These are phyloP conservation scores for Drosophila yooni DNA, from an alignment of 2,888 invertebrate species.

Conservation along the genomic window DNA sequence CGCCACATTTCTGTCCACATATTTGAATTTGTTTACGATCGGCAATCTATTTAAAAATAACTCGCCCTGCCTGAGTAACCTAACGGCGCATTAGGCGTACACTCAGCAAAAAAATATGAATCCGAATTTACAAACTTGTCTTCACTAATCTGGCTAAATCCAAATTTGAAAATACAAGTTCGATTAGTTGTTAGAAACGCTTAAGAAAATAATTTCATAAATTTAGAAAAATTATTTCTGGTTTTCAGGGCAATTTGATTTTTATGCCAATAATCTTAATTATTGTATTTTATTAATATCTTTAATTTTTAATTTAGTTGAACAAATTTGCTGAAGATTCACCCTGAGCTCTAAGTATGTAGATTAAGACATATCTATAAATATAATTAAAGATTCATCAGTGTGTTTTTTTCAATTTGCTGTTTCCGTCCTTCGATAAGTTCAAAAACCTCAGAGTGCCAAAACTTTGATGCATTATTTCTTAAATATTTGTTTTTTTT, in stretches of 20 bases:
- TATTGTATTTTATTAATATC: background rate
- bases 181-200: background rate
- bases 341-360: constrained; percentile 26
- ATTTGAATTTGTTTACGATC: constrained; percentile 89
- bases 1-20: constrained; percentile 89
- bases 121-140: background rate
- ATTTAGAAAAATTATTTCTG: constrained; percentile 4
- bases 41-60: constrained; percentile 88
- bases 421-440: constrained; percentile 64
- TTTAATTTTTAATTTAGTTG: background rate
- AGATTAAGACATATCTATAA: constrained; percentile 24
- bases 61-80: constrained; percentile 90
- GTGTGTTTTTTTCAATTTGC: constrained; percentile 1
- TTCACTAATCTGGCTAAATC: background rate
- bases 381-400: constrained; percentile 41
- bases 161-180: background rate
- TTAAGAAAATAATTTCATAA: background rate
- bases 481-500: constrained; percentile 49
- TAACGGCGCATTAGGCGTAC: constrained; percentile 56
- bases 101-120: background rate
- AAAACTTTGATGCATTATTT: constrained; percentile 62
- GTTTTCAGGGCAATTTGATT: background rate
- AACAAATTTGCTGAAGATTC: constrained; percentile 10
- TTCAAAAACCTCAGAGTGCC: constrained; percentile 60
- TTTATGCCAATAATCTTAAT: background rate